Evolutionary conservation across 2,113 vertebrate genomes (phyloP), one percentile per base, ranked within the genome.

Genomic region (Lonchura striata): DNA sequence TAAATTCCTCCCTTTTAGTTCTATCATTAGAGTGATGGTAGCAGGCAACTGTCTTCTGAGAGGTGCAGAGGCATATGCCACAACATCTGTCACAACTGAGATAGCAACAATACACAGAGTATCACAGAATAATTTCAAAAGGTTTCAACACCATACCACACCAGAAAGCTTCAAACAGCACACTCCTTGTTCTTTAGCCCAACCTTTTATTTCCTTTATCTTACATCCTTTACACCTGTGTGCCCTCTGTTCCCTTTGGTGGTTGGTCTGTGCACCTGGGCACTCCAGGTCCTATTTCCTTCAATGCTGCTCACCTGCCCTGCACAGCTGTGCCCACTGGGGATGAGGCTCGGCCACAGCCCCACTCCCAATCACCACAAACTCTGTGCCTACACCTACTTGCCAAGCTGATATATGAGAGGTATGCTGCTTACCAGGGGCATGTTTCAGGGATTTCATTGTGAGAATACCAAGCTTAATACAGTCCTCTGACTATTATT

Each of bases 381-480:
- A 37, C 15, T 37, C 15, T 37, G 33, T 37, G 9, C 56, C n/a
- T 35, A 25, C 13, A 31, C 1, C 11, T 25, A 7, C 24, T 61
- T 24, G 33, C n/a, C 30, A 20, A 24, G 10, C 7, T 39, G 28
- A 7, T 6, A 6, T 21, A 10, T 53, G 24, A 41, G 28, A 53
- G 41, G 10, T 41, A 15, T 54, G 41, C 15, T 41, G 23, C 47
- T 63, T n/a, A 21, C 23, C 19, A 13, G 47, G 18, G 14, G 1
- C 4, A 37, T 0, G 2, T 68, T 33, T 33, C 53, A 46, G 54
- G 39, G 18, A 13, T 37, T 31, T 77, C 54, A 37, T 0, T 69
- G 18, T 15, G 37, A 33, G 4, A 37, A 31, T 13, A 31, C 11
- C 6, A 60, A 52, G 17, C 22, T 18, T 27, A 16, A 42, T 35